Evolutionary conservation across 2,797 vertebrate genomes (phyloP), one percentile per base, ranked within the genome.

Genomic region (Pseudomugil gertrudae): DNA sequence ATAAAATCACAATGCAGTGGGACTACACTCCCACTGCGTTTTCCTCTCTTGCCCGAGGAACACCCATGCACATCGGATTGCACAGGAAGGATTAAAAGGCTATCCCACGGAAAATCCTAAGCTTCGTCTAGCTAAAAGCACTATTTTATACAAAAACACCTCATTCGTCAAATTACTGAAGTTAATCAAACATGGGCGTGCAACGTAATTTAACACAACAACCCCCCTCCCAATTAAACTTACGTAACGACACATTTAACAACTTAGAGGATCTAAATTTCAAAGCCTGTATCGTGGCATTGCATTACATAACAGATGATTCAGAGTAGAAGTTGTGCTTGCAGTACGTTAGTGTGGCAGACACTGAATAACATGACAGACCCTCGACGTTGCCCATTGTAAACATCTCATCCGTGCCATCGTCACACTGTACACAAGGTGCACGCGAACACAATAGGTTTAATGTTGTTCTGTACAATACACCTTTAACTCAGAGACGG

Each of bases 251-350:
- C 66, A 66, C 77, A 76, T 81, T 88, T 78, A 30, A 84, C 89
- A 90, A 87, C 60, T 86, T 85, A 78, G 72, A 76, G 85, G 80
- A 77, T 88, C 81, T 84, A 33, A n/a, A 71, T 86, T 83, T 82
- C 84, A 84, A 84, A 89, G 86, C 88, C 73, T 84, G 85, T 80
- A 87, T 90, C 74, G 50, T 84, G 74, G 85, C 83, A 87, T 90
- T 76, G 56, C 81, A 90, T 93, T 89, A 91, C 89, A 86, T 92
- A 92, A 92, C 84, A 84, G 76, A 90, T 90, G 89, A 93, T 86
- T 93, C 90, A 89, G 69, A 80, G 85, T 75, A 84, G 79, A 87
- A 89, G 76, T 85, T 85, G 87, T 73, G 79, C 56, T 60, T 63
- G 82, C 54, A 71, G 2, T 84, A 65, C 75, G 81, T 76, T 69